Evolutionary conservation across 1,140 invertebrate species (phyloP), one percentile per base, ranked within the genome.

Genomic region (Drosophila littoralis): DNA sequence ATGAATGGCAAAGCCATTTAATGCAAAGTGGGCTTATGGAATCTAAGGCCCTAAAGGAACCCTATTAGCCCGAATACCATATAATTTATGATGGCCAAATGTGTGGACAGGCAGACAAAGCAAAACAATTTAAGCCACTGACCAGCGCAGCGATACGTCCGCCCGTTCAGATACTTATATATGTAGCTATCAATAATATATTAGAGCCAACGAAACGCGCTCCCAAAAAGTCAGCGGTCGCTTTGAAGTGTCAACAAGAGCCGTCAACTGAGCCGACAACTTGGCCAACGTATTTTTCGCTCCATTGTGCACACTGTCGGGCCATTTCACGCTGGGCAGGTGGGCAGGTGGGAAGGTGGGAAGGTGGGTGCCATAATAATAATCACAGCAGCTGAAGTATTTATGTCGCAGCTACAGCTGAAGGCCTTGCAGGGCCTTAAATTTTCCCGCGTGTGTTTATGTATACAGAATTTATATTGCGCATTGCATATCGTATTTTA

Each of bases 371-470:
- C 72, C 69, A 73, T 66, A 79, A 58, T 79, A 83, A 76, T 83
- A 79, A 84, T 73, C 63, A 73, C 64, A 68, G 46, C 81, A 63
- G 72, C 64, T 84, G 81, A 83, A 73, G 81, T 73, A 84, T 83
- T 83, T 83, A 83, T 83, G 69, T 61, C 64, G 61, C 48, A 61
- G 73, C 65, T 60, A 32, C 35, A 68, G 35, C 52, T 70, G 74
- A 81, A 81, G 81, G 81, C 60, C 81, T 80, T 68, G 73, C 68
- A 68, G 73, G 55, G 63, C 51, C 68, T 80, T 84, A 83, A 83
- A 83, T 83, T 80, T 46, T 42, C 48, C 50, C 2, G 63, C 45
- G 63, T 71, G 80, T 66, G 59, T 52, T n/a, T 51, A 17, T 50
- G 63, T 71, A 46, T 52, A 10, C 36, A 58, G 50, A 50, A 50